Evolutionary conservation across 2,888 invertebrate species (phyloP).

Genomic region (Dermolepida albohirtum): DNA sequence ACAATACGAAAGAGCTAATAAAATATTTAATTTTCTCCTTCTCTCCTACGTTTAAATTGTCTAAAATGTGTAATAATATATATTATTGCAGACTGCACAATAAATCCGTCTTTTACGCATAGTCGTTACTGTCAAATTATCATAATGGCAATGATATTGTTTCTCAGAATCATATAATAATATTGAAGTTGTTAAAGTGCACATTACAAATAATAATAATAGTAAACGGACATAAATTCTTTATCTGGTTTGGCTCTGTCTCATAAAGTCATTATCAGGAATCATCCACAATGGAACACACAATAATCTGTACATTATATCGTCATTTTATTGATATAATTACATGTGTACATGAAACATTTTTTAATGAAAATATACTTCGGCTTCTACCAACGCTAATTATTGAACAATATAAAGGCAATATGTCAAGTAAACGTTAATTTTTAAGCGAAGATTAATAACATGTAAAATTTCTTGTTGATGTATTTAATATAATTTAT

Average conservation of each 20-base stretch:
- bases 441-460: too few relatives aligned
- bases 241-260: constrained; percentile 20
- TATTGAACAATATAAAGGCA: too few relatives aligned
- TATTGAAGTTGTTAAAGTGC: not conserved
- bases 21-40: too few relatives aligned
- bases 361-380: too few relatives aligned
- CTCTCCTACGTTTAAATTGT: too few relatives aligned
- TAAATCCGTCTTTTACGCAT: constrained; percentile 1
- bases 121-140: constrained; percentile 34
- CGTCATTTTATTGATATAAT: not conserved
- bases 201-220: constrained; percentile 7
- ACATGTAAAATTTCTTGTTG: too few relatives aligned
- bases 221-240: constrained; percentile 25
- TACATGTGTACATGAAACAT: too few relatives aligned
- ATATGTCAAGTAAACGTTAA: too few relatives aligned
- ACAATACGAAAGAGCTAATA: too few relatives aligned
- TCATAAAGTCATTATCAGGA: constrained; percentile 21
- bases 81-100: not conserved
- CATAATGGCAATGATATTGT: constrained; percentile 32
- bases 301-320: not conserved
- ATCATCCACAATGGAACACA: constrained; percentile 16
- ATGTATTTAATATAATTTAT: too few relatives aligned
- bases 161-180: constrained; percentile 13
- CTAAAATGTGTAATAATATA: too few relatives aligned
- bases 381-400: too few relatives aligned